phyloP scores from a whole-genome alignment of 2,888 invertebrate genomes.

The Drymonia ruficornis region DNA sequence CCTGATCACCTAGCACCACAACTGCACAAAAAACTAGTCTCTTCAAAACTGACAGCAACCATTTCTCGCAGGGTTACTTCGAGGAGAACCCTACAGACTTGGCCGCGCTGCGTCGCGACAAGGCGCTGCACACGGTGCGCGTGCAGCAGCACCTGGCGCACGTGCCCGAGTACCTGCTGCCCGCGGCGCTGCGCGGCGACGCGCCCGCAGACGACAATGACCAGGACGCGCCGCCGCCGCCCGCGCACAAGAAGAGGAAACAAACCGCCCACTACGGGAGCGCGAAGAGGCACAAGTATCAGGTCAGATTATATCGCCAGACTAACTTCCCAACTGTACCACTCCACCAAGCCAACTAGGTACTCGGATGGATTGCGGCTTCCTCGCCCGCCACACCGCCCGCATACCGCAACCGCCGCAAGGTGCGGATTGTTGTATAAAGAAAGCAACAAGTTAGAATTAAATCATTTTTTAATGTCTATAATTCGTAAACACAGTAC shows the following conservation, averaged over 20 bases:
- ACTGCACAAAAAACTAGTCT: no score
- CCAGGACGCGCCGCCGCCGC: slow-evolving; percentile 30
- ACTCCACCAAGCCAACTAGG: no score
- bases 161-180: slow-evolving; percentile 97
- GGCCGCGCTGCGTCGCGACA: slow-evolving; percentile 93
- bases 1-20: slow-evolving; percentile 52
- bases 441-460: no score
- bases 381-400: no score
- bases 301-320: slow-evolving; percentile 50
- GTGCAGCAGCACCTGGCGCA: slow-evolving; percentile 93
- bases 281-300: slow-evolving; percentile 72
- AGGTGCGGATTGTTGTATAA: no score
- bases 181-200: slow-evolving; percentile 87
- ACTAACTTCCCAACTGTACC: slow-evolving; percentile 4
- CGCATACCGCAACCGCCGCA: no score
- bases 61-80: slow-evolving; percentile 89
- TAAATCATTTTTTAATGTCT: no score
- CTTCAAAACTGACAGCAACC: background rate
- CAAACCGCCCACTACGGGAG: slow-evolving; percentile 60
- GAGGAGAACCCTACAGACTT: slow-evolving; percentile 96
- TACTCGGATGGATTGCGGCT: no score
- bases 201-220: slow-evolving; percentile 21
- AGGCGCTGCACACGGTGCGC: slow-evolving; percentile 93
- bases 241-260: slow-evolving; percentile 61
- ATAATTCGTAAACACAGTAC: no score